phyloP scores from a whole-genome alignment of 2,113 vertebrate species.

The Lota lota region DNA sequence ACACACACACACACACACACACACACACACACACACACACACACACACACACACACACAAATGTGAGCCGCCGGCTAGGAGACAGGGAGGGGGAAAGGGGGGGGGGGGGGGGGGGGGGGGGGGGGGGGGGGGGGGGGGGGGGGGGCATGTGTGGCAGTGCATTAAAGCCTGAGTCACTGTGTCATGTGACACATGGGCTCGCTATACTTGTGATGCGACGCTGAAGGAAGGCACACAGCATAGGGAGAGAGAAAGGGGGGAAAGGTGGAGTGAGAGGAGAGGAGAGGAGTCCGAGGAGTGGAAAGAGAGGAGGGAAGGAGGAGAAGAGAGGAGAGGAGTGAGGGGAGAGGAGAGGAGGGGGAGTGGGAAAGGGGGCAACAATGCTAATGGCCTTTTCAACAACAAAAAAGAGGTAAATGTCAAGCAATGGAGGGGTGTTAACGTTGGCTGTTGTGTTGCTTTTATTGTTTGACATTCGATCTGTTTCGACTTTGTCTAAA shows the following conservation, averaged over 20 bases:
- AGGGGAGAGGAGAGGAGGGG: too few relatives aligned
- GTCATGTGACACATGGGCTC: conserved; percentile 43
- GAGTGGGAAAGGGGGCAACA: conserved; percentile 32
- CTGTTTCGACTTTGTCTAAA: conserved; percentile 22
- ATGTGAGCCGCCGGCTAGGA: conserved; percentile 23
- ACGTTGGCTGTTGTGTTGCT: not conserved
- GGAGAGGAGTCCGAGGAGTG: too few relatives aligned
- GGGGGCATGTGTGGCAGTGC: conserved; percentile 57
- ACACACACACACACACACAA: conserved; percentile 11
- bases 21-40: too few relatives aligned
- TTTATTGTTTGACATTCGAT: conserved; percentile 32
- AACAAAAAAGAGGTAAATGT: conserved; percentile 26
- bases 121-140: conserved; percentile 16
- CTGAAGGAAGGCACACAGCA: conserved; percentile 39
- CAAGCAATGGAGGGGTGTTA: conserved; percentile 21
- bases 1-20: conserved; percentile 12
- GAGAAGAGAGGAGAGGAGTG: too few relatives aligned
- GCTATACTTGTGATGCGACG: conserved; percentile 31
- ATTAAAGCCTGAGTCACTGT: conserved; percentile 67
- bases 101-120: conserved; percentile 1
- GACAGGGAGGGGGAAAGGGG: conserved; percentile 1
- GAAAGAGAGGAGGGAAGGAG: too few relatives aligned
- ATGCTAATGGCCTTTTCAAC: conserved; percentile 26
- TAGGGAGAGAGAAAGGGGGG: conserved; percentile 14
- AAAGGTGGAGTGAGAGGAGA: too few relatives aligned